Evolutionary conservation across 2,888 invertebrate genomes (phyloP), one percentile per base, ranked within the genome.

Genomic region (Cheilosia grossa): DNA sequence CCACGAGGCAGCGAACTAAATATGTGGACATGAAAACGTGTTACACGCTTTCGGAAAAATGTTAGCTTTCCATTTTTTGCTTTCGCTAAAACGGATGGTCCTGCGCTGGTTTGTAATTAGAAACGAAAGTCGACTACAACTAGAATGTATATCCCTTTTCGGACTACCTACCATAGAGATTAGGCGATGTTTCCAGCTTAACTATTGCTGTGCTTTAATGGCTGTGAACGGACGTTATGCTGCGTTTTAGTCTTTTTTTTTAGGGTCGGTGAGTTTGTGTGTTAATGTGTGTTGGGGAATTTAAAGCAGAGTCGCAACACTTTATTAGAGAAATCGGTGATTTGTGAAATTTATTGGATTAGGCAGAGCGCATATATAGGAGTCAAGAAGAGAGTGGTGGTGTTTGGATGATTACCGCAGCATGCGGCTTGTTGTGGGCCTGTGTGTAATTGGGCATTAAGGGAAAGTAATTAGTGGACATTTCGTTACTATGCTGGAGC

Each of bases 271-370:
- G 59, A n/a, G 1, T 24, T 2, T 17, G 17, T 30, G 7, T 42
- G 17, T 54, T 7, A 27, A 27, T 40, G 27, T 10, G 64, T 30
- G 33, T 33, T 33, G 27, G 27, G 7, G 27, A 27, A 30, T 40
- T 66, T 51, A 24, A 37, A 51, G 37, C 37, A 33, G 27, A 69
- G 42, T 42, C 58, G 75, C 33, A 75, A 17, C 67, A 63, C 61
- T 63, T 61, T 69, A 63, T 77, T 69, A 69, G 61, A 53, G 61
- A 69, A 69, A 77, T 69, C 54, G 69, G 54, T 63, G 69, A 63
- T 69, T 77, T 77, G 69, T 69, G 61, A 77, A 77, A 61, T 47
- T 56, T 53, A 59, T 67, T 66, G 67, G 67, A 49, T 42, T 51
- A 67, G 27, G n/a, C 19, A 21, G 19, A 9, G n/a, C 4, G 49